Percentiles rank a stretch among this genome's conserved stretches.
These are phyloP conservation scores for Glossophaga mutica DNA, from an alignment of 2,797 vertebrate species.

Conservation along the genomic window DNA sequence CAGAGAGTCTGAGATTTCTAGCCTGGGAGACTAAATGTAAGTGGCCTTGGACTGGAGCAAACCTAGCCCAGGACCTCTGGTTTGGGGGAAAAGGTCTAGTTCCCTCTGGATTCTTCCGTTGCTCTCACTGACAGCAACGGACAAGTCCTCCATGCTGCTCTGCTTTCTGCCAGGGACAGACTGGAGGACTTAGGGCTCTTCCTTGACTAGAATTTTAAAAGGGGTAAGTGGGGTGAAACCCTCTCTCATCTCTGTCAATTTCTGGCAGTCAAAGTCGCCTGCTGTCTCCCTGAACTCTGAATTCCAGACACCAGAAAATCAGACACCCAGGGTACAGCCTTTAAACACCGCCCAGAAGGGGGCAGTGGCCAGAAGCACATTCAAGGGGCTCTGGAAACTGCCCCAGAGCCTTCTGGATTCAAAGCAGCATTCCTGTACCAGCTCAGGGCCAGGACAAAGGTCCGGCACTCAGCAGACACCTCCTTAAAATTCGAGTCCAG, in stretches of 20 bases:
- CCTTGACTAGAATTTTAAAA: background rate
- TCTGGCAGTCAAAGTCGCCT: background rate
- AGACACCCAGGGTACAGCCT: background rate
- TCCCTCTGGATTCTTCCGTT: background rate
- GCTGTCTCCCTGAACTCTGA: background rate
- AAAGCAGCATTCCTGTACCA: background rate
- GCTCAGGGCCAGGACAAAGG: slow-evolving; percentile 43
- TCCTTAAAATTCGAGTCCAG: background rate
- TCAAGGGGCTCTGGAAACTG: background rate
- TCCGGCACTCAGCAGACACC: background rate
- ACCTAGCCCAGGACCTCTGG: background rate
- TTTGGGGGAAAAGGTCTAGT: background rate
- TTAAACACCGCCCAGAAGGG: slow-evolving; percentile 35
- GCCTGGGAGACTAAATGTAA: background rate
- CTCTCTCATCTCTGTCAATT: background rate
- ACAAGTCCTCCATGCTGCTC: background rate
- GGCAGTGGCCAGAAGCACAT: slow-evolving; percentile 54
- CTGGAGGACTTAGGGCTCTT: background rate
- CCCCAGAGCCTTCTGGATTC: background rate
- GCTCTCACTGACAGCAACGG: background rate
- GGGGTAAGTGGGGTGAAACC: background rate
- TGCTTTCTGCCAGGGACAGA: background rate
- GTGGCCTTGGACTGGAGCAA: slow-evolving; percentile 5
- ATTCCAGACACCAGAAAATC: slow-evolving; percentile 35
- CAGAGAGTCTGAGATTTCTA: background rate